Evolutionary conservation across 2,888 invertebrate genomes (phyloP), one percentile per base, ranked within the genome.

Genomic region (Dorcus parallelipipedus): DNA sequence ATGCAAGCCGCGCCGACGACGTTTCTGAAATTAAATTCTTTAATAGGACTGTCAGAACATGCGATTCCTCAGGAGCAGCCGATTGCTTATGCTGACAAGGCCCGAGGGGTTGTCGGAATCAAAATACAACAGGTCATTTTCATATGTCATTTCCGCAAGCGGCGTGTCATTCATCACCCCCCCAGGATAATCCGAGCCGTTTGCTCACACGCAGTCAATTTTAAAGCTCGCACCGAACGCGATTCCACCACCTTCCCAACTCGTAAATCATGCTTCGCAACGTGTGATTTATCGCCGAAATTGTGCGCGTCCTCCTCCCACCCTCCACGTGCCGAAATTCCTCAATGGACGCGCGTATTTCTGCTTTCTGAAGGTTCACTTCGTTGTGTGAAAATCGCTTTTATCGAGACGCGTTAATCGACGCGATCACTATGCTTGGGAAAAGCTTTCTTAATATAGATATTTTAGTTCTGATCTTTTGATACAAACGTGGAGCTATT

Each of bases 1-100:
- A 33, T 7, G 50, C 50, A 20, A 20, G 3, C 20, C 20, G 20
- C 20, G 20, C 20, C 41, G 55, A 48, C 52, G 59, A 59, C 59
- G 59, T 59, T 55, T 59, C 41, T 52, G 52, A 59, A 59, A 59
- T 59, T 59, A 59, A 59, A 59, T 59, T 59, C 59, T 56, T 59
- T 59, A 59, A 59, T 59, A 55, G 59, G 52, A 59, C 59, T 59
- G 59, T 59, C 59, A 59, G 17, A 52, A 47, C 52, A 55, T 52
- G 59, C 52, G 59, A 52, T 49, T 38, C 45, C 23, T 51, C n/a
- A 14, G 14, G 40, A 38, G 9, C 3, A 23, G 9, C 20, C 38
- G 38, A 14, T 49, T 38, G 40, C 47, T 26, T 26, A 14, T 39
- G 39, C 38, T 40, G 10, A 20, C 51, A 23, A 40, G 14, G 20